phyloP scores from a whole-genome alignment of 1,140 invertebrate genomes.

The Ceratoteleas bidentatus region DNA sequence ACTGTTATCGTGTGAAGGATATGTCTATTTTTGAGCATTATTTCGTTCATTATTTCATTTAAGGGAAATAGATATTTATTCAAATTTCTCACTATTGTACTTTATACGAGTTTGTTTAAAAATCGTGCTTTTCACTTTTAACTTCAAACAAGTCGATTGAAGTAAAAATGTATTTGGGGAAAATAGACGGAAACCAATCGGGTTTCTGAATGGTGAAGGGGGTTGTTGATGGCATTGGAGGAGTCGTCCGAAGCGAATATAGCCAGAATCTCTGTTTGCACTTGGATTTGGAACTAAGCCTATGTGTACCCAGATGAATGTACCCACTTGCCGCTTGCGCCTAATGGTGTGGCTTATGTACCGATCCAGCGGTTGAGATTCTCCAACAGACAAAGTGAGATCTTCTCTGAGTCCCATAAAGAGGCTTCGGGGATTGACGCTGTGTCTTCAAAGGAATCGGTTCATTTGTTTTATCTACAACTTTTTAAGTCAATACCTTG shows the following conservation, averaged over 20 bases:
- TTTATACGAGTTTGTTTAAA: too few relatives aligned
- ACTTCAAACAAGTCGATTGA: neutral
- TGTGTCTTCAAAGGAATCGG: conserved; percentile 30
- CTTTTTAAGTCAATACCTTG: conserved; percentile 26
- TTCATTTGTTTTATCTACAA: conserved; percentile 27
- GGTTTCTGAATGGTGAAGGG: conserved; percentile 40
- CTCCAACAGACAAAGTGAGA: conserved; percentile 61
- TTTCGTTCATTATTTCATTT: too few relatives aligned
- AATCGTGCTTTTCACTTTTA: too few relatives aligned
- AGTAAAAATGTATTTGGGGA: neutral
- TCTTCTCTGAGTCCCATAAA: conserved; percentile 54
- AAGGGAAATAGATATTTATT: too few relatives aligned
- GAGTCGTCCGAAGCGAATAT: conserved; percentile 59
- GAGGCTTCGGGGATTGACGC: conserved; percentile 40
- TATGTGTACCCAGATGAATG: conserved; percentile 68
- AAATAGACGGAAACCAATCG: conserved; percentile 43
- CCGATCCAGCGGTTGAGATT: conserved; percentile 57
- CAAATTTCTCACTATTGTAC: too few relatives aligned
- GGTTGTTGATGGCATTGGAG: conserved; percentile 51
- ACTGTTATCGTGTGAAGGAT: too few relatives aligned
- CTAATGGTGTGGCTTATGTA: conserved; percentile 67
- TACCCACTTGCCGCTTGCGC: conserved; percentile 65
- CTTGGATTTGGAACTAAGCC: conserved; percentile 67
- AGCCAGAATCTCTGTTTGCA: conserved; percentile 63
- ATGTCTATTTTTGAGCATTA: too few relatives aligned